These are phyloP conservation scores for Botrylloides violaceus DNA, from an alignment of 23 tunicate genomes.

Conservation along the genomic window DNA sequence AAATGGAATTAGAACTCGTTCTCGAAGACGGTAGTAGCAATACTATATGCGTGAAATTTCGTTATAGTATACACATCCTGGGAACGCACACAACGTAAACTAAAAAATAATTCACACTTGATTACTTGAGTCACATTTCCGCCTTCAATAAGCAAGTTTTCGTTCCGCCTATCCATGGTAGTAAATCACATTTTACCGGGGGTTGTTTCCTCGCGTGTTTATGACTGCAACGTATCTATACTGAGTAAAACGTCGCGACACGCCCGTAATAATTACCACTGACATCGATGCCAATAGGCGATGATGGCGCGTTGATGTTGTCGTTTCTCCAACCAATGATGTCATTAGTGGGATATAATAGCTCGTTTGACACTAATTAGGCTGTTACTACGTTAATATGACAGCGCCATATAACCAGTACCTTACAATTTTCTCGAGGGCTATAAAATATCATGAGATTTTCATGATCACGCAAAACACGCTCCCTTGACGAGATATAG, in stretches of 20 bases:
- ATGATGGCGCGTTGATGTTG: neutral
- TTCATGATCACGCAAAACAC: neutral
- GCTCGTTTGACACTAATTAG: slow-evolving; percentile 1
- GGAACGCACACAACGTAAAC: too few relatives aligned
- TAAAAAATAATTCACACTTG: neutral
- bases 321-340: neutral
- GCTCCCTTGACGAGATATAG: neutral
- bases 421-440: neutral
- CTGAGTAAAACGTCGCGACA: neutral
- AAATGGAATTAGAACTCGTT: too few relatives aligned
- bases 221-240: neutral
- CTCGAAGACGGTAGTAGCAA: too few relatives aligned
- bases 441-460: neutral
- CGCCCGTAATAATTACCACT: neutral
- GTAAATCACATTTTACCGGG: neutral
- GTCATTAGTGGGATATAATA: neutral
- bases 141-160: neutral
- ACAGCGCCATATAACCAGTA: neutral
- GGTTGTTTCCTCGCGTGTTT: neutral
- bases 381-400: neutral
- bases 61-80: too few relatives aligned
- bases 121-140: neutral
- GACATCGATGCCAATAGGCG: neutral
- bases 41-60: too few relatives aligned
- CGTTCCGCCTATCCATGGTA: neutral